Base-by-base conservation (phyloP, 1,140 invertebrate genomes). In the Dryas iulia region DNA sequence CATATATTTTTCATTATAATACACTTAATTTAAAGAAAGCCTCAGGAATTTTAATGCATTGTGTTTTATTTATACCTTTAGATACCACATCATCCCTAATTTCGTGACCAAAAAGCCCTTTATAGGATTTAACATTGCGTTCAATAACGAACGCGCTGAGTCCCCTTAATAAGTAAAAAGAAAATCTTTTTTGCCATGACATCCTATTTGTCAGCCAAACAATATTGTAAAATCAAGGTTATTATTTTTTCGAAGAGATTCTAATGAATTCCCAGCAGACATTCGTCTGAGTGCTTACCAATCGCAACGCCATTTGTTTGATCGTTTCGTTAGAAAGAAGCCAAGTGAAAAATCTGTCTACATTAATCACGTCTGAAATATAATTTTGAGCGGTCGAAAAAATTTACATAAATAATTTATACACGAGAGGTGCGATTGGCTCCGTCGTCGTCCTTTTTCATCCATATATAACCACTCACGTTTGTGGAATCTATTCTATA, bases 391-490 rank as follows among this genome's bases (percentile, higher is more conserved):
- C 79, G 82, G 81, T 82, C 82, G 81, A 86, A 86, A 89, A 84
- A 85, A 91, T 91, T 90, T 89, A 87, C 89, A 89, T 91, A 86
- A 88, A 86, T 90, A 91, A 89, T 89, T 88, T 90, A 89, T 84
- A 83, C 87, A 74, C 85, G 75, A 74, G 86, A 81, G 86, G 77
- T 70, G 33, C 31, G 70, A 54, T 53, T 80, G 14, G 35, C 14
- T 47, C 18, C 14, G 39, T 47, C n/a, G 39, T 72, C 61, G 58
- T 67, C 73, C 74, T 78, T 75, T 81, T 80, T 85, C 83, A 87
- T 86, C 79, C 74, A 70, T 69, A 71, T 62, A 65, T 58, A 67
- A 53, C 59, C n/a, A 24, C 31, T 47, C 14, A 14, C 18, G 35
- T 21, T 47, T 47, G 18, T 47, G 7, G 14, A 18, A 21, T 47